Percentiles rank a stretch among this genome's conserved stretches.
These are phyloP conservation scores for Boleophthalmus pectinirostris DNA, from an alignment of 2,113 vertebrate species.

Conservation along the genomic window DNA sequence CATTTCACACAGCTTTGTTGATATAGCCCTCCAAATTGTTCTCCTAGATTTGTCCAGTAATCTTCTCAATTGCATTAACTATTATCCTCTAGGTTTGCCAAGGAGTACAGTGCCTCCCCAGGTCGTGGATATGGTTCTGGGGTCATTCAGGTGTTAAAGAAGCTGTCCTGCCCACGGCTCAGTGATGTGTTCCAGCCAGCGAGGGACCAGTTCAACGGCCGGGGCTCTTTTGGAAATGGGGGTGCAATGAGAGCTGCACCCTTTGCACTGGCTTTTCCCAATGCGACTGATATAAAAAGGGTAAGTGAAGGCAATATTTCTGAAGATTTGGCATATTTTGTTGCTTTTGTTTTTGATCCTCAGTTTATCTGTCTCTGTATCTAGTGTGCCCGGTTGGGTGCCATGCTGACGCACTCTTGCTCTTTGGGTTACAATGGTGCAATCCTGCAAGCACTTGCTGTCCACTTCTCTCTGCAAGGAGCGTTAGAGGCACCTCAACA, in stretches of 20 bases:
- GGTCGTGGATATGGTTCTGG: constrained; percentile 90
- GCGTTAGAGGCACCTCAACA: constrained; percentile 78
- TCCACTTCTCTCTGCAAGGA: constrained; percentile 90
- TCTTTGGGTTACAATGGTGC: constrained; percentile 97
- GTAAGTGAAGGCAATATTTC: constrained; percentile 57
- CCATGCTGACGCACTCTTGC: constrained; percentile 93
- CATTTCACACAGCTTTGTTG: neutral
- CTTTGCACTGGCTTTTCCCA: constrained; percentile 84
- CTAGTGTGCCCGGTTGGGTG: constrained; percentile 87
- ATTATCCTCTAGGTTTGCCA: constrained; percentile 83
- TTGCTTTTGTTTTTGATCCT: neutral
- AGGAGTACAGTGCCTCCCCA: constrained; percentile 89
- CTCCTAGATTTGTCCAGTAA: neutral
- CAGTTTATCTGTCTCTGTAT: neutral
- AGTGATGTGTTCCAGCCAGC: constrained; percentile 90
- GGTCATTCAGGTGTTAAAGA: constrained; percentile 91
- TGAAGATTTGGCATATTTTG: neutral
- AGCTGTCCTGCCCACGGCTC: constrained; percentile 88
- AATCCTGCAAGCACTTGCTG: constrained; percentile 91
- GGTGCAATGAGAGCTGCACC: constrained; percentile 95
- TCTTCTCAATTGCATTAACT: neutral
- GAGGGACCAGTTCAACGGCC: constrained; percentile 90
- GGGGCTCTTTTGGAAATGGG: constrained; percentile 95
- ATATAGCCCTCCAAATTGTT: neutral
- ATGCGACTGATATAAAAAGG: constrained; percentile 82